These are phyloP conservation scores for Euplagia quadripunctaria DNA, from an alignment of 2,888 invertebrate species.

Conservation along the genomic window DNA sequence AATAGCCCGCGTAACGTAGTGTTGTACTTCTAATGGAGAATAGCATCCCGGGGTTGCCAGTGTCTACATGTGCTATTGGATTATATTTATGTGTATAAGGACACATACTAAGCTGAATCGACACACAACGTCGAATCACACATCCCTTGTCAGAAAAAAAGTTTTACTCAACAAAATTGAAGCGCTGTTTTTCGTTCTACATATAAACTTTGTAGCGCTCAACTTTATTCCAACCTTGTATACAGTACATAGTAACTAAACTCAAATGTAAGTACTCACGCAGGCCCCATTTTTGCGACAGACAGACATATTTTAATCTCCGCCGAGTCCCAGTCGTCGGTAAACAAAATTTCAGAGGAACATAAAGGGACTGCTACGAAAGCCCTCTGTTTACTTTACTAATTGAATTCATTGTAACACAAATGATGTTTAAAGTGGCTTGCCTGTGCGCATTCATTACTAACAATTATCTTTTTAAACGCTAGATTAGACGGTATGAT, in stretches of 20 bases:
- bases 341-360: conserved; percentile 69
- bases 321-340: conserved; percentile 50
- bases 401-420: conserved; percentile 85
- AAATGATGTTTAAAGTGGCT: conserved; percentile 76
- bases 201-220: not conserved
- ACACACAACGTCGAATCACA: not conserved
- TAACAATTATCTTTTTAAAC: conserved; percentile 59
- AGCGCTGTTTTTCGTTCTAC: not conserved
- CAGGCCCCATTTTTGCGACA: conserved; percentile 24
- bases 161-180: not conserved
- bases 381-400: conserved; percentile 78
- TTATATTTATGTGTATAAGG: too few relatives aligned
- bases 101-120: not conserved
- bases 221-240: not conserved
- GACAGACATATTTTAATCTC: conserved; percentile 57
- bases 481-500: conserved; percentile 34
- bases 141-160: not conserved
- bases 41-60: too few relatives aligned
- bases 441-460: conserved; percentile 66
- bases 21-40: too few relatives aligned
- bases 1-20: too few relatives aligned
- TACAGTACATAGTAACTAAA: not conserved
- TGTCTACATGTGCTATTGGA: too few relatives aligned
- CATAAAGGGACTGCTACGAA: conserved; percentile 63
- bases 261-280: not conserved